phyloP scores from a whole-genome alignment of 2,888 invertebrate genomes.

The Charanyca ferruginea region DNA sequence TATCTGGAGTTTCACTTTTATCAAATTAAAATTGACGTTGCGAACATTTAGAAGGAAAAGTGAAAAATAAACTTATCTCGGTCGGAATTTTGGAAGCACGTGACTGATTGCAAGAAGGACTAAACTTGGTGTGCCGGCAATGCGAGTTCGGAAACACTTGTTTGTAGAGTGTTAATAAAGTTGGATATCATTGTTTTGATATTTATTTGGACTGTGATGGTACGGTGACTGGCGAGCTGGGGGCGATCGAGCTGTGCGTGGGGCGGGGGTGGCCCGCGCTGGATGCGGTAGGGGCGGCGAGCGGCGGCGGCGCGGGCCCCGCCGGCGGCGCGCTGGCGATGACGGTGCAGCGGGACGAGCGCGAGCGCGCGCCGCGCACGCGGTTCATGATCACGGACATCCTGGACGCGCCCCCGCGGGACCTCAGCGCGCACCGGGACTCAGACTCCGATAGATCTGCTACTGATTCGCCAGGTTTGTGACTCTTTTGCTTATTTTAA shows the following conservation, averaged over 20 bases:
- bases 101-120: constrained; percentile 33
- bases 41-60: constrained; percentile 38
- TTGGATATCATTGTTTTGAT: constrained; percentile 35
- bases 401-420: constrained; percentile 91
- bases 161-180: constrained; percentile 51
- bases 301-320: constrained; percentile 81
- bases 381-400: constrained; percentile 98
- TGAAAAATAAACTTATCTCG: constrained; percentile 45
- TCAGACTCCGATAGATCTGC: constrained; percentile 91
- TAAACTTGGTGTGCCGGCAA: constrained; percentile 49
- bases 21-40: constrained; percentile 21
- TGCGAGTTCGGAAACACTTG: constrained; percentile 60
- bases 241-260: constrained; percentile 79
- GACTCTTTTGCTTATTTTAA: neutral
- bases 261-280: constrained; percentile 81
- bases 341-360: constrained; percentile 92
- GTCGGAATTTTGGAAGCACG: constrained; percentile 37
- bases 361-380: constrained; percentile 95
- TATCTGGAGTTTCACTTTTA: constrained; percentile 26
- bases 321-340: constrained; percentile 90
- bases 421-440: constrained; percentile 91
- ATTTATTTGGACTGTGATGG: constrained; percentile 70
- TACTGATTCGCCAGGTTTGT: constrained; percentile 89
- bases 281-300: constrained; percentile 83
- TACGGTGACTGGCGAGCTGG: constrained; percentile 75